Conservation (phyloP, 1,140 invertebrate genomes). For the Neodiprion lecontei region DNA sequence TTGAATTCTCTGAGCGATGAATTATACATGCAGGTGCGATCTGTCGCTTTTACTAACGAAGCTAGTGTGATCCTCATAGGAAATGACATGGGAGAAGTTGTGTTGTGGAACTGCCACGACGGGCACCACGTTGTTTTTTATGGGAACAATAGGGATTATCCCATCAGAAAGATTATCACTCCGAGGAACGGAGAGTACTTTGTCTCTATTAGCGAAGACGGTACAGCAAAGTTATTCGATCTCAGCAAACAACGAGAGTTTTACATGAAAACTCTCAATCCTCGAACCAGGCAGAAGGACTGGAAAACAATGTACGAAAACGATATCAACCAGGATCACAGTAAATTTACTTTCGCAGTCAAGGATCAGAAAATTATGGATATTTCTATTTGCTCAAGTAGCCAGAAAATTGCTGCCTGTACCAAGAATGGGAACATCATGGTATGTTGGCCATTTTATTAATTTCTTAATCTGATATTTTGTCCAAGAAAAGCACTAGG, state of each 20-base stretch:
- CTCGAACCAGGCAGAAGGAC: conserved; percentile 47
- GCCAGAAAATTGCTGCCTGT: conserved; percentile 48
- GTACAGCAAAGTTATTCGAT: conserved; percentile 50
- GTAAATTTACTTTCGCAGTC: conserved; percentile 37
- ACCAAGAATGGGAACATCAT: conserved; percentile 41
- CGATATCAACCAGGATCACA: conserved; percentile 40
- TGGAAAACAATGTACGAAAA: conserved; percentile 43
- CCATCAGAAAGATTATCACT: conserved; percentile 51
- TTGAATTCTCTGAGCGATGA: conserved; percentile 41
- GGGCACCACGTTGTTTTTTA: conserved; percentile 41
- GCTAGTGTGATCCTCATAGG: conserved; percentile 49
- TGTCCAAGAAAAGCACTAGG: not conserved
- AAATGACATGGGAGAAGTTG: conserved; percentile 40
- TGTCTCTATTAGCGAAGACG: conserved; percentile 46
- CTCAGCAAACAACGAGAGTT: conserved; percentile 35
- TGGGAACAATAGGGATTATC: conserved; percentile 36
- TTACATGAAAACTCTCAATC: conserved; percentile 27
- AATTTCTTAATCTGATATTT: not conserved
- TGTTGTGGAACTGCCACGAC: conserved; percentile 46
- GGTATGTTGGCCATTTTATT: conserved; percentile 33
- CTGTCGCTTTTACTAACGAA: conserved; percentile 48
- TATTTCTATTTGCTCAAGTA: conserved; percentile 43
- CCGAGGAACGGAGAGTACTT: conserved; percentile 44
- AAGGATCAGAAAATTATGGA: conserved; percentile 45
- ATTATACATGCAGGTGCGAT: conserved; percentile 36